Percentiles rank a stretch among this genome's conserved stretches.
phyloP scores from a whole-genome alignment of 2,113 vertebrate genomes.

The Symphodus melops region DNA sequence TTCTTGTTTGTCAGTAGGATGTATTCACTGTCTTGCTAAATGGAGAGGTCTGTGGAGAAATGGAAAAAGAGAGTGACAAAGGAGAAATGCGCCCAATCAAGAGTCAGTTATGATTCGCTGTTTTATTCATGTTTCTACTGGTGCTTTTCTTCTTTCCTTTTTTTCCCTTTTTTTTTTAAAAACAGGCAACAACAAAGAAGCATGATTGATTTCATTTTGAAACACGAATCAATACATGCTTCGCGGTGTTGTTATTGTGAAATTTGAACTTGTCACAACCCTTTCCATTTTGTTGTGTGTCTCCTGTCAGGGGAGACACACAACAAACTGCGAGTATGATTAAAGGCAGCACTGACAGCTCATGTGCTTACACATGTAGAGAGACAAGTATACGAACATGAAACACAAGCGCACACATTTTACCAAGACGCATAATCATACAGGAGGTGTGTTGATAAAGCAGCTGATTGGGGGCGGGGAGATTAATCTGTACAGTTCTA shows the following conservation, averaged over 20 bases:
- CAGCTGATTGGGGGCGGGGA: constrained; percentile 8
- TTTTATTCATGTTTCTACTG: constrained; percentile 37
- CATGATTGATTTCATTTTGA: constrained; percentile 38
- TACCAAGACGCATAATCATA: constrained; percentile 18
- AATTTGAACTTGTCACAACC: constrained; percentile 32
- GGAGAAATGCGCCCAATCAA: constrained; percentile 34
- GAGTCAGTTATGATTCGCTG: constrained; percentile 32
- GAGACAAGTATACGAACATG: constrained; percentile 6
- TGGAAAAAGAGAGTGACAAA: constrained; percentile 15
- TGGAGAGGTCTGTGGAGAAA: constrained; percentile 45
- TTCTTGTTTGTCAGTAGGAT: constrained; percentile 55
- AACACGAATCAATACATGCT: constrained; percentile 26
- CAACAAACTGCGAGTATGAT: constrained; percentile 24
- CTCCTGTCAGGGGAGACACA: constrained; percentile 14
- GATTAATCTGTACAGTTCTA: constrained; percentile 34
- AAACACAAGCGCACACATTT: constrained; percentile 15
- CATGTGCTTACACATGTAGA: too few relatives aligned
- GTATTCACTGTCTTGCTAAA: constrained; percentile 53
- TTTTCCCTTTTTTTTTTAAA: too few relatives aligned
- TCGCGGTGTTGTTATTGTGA: constrained; percentile 9
- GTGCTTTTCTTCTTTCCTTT: too few relatives aligned
- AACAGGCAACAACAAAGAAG: background rate
- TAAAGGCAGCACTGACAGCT: constrained; percentile 32
- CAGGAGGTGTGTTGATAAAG: constrained; percentile 22
- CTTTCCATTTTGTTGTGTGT: constrained; percentile 4